Base-by-base conservation (phyloP, 2,113 vertebrate species). In the Sarotherodon lohbergeri region DNA sequence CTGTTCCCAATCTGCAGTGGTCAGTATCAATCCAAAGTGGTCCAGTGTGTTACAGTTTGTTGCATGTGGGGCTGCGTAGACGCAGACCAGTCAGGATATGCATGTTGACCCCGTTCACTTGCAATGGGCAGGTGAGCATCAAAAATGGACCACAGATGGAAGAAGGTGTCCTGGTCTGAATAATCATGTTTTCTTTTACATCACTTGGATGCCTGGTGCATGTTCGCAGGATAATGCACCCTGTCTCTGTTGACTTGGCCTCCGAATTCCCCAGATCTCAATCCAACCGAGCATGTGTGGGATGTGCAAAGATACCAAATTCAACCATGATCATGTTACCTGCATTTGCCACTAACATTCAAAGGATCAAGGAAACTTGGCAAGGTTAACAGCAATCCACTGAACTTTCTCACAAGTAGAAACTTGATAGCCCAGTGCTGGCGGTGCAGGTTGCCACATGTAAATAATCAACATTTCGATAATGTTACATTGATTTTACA, bases 381-480 rank as follows among this genome's bases (percentile, higher is more conserved):
- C 1, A 2, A 0, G 9, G 48, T 36, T 36, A 0, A 68, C 71
- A 7, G 2, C 24, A 48, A 48, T 76, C 43, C 6, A 3, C 43
- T 12, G 41, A 57, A 22, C 32, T 7, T 36, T 41, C 13, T 2
- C 54, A 27, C 4, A 50, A 27, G 17, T 73, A 79, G 27, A 55
- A 82, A 82, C 32, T 29, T 48, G 34, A 56, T 16, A 9, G 29
- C 14, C 7, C 2, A 24, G 11, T 71, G 73, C 7, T 43, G 43
- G 9, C 4, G 4, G 5, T 63, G 27, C 39, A 32, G 27, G 57
- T 11, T 16, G 48, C 41, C 36, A 55, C 29, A 59, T 76, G 78
- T 66, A 78, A 57, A 79, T 54, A 19, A 61, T 48, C 81, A 81
- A 27, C 76, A 43, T 27, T 66, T 83, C 24, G 39, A 78, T 87